phyloP scores from a whole-genome alignment of 2,888 invertebrate species.

The Ophion obscuratus region DNA sequence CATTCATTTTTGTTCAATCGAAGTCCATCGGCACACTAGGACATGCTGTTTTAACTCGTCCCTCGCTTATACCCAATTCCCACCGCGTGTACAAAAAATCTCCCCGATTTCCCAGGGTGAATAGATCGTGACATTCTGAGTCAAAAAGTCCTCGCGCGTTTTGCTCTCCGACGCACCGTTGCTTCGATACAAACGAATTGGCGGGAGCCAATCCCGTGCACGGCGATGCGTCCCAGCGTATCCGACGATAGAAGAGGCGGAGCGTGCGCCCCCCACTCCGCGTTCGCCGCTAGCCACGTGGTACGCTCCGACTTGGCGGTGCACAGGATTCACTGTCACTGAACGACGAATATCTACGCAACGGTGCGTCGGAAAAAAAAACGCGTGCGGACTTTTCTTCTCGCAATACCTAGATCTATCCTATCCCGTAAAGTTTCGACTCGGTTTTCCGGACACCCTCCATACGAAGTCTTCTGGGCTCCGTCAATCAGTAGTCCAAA shows the following conservation, averaged over 20 bases:
- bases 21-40: background rate
- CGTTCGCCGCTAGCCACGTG: no score
- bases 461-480: background rate
- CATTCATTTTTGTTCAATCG: background rate
- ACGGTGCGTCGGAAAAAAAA: background rate
- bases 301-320: background rate
- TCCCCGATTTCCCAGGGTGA: background rate
- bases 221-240: no score
- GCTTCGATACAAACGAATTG: background rate
- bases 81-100: background rate
- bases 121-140: background rate
- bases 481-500: background rate
- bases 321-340: background rate
- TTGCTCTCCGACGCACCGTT: background rate
- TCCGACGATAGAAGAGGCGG: background rate
- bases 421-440: background rate
- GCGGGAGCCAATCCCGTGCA: background rate
- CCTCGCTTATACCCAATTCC: conserved; percentile 43
- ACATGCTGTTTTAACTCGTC: conserved; percentile 3
- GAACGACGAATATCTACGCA: background rate
- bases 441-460: background rate
- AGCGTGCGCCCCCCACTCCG: background rate
- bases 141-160: background rate
- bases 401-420: background rate
- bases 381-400: background rate